Evolutionary conservation across 1,140 invertebrate species (phyloP).

Genomic region (Hirudo medicinalis): DNA sequence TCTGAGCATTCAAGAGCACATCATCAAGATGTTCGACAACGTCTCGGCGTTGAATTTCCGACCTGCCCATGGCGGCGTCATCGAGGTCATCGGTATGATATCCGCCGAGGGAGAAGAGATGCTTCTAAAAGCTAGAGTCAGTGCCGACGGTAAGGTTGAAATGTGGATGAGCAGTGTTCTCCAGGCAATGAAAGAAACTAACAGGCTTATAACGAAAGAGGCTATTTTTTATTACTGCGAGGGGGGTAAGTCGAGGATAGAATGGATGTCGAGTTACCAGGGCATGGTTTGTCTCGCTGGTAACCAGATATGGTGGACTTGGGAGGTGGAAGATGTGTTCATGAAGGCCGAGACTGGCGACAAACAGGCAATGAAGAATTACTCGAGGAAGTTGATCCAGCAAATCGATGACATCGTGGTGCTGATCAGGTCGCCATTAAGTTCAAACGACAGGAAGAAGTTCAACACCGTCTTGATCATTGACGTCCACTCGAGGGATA

Average conservation of each 20-base stretch:
- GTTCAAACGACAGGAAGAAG: conserved; percentile 67
- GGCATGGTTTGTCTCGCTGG: conserved; percentile 72
- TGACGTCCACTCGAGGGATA: conserved; percentile 75
- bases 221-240: conserved; percentile 71
- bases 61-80: conserved; percentile 49
- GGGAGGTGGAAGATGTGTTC: conserved; percentile 78
- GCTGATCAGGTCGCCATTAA: conserved; percentile 52
- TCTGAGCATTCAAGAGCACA: conserved; percentile 69
- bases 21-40: conserved; percentile 90
- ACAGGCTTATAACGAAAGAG: conserved; percentile 71
- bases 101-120: conserved; percentile 73
- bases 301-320: conserved; percentile 85
- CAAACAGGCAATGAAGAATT: conserved; percentile 75
- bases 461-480: conserved; percentile 74
- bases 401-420: conserved; percentile 70
- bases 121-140: conserved; percentile 55
- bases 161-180: conserved; percentile 76
- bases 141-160: conserved; percentile 59
- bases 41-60: conserved; percentile 57
- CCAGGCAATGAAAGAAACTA: conserved; percentile 65
- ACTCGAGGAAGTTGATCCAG: conserved; percentile 60
- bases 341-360: conserved; percentile 54
- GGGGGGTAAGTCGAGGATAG: conserved; percentile 51
- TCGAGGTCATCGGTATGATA: conserved; percentile 61
- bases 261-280: conserved; percentile 75